These are phyloP conservation scores for Acrobasis repandana DNA, from an alignment of 2,888 invertebrate genomes.

Conservation along the genomic window DNA sequence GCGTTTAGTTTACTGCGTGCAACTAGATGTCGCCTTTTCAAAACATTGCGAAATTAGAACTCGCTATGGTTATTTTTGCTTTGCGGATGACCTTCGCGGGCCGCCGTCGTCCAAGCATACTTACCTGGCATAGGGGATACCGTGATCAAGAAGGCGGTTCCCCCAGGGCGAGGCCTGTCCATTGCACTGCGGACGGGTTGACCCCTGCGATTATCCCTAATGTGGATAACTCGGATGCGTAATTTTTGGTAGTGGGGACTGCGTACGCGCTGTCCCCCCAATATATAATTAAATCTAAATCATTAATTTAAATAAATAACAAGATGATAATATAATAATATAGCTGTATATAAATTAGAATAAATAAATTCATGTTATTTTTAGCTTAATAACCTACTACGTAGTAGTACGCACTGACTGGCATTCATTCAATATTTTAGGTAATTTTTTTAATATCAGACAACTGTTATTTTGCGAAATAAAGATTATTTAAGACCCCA, in stretches of 20 bases:
- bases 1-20: too few relatives aligned
- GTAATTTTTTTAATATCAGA: too few relatives aligned
- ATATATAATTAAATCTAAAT: not conserved
- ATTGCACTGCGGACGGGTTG: slow-evolving; percentile 21
- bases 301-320: too few relatives aligned
- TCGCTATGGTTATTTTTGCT: not conserved
- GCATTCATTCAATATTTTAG: too few relatives aligned
- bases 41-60: not conserved
- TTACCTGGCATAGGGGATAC: slow-evolving; percentile 17
- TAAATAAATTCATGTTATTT: too few relatives aligned
- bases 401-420: too few relatives aligned
- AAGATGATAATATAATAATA: too few relatives aligned
- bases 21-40: not conserved
- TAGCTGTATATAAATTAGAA: too few relatives aligned
- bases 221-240: slow-evolving; percentile 19
- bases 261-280: slow-evolving; percentile 18
- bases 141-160: slow-evolving; percentile 22
- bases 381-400: too few relatives aligned
- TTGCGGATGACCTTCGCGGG: not conserved
- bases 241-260: slow-evolving; percentile 23
- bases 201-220: slow-evolving; percentile 22
- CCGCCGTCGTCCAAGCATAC: not conserved
- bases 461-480: too few relatives aligned
- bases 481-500: too few relatives aligned
- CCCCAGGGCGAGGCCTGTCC: slow-evolving; percentile 21